phyloP scores from a whole-genome alignment of 2,888 invertebrate genomes.

The Anorthoa munda region DNA sequence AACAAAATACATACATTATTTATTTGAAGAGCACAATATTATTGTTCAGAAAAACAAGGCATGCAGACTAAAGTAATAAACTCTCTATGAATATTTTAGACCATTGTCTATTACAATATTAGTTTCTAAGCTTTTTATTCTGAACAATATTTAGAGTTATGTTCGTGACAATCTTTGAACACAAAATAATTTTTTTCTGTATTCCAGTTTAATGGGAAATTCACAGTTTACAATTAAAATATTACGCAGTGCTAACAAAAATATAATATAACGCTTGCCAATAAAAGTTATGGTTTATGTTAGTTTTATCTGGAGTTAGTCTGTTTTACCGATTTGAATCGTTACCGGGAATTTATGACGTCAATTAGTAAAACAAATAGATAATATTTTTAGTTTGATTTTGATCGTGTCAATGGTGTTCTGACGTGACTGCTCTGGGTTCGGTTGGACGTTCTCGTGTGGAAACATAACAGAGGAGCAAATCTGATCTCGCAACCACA shows the following conservation, averaged over 20 bases:
- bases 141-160: slow-evolving; percentile 10
- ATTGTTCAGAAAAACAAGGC: slow-evolving; percentile 28
- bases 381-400: slow-evolving; percentile 18
- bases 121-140: slow-evolving; percentile 14
- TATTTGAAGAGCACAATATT: background rate
- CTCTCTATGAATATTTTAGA: slow-evolving; percentile 25
- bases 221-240: too few relatives aligned
- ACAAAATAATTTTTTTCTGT: background rate
- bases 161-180: slow-evolving; percentile 19
- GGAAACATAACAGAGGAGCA: too few relatives aligned
- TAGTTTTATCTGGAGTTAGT: too few relatives aligned
- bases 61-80: slow-evolving; percentile 34
- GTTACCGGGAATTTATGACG: slow-evolving; percentile 29
- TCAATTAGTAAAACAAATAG: slow-evolving; percentile 29
- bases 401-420: too few relatives aligned
- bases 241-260: too few relatives aligned
- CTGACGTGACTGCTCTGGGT: too few relatives aligned
- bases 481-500: too few relatives aligned
- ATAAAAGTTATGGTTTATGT: too few relatives aligned
- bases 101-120: background rate
- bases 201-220: too few relatives aligned
- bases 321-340: too few relatives aligned
- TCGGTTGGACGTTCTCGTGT: too few relatives aligned
- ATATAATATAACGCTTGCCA: too few relatives aligned
- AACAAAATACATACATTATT: slow-evolving; percentile 1